Percentiles rank a stretch among this genome's conserved stretches.
phyloP scores from a whole-genome alignment of 2,888 invertebrate species.

The Alentia gelatinosa region DNA sequence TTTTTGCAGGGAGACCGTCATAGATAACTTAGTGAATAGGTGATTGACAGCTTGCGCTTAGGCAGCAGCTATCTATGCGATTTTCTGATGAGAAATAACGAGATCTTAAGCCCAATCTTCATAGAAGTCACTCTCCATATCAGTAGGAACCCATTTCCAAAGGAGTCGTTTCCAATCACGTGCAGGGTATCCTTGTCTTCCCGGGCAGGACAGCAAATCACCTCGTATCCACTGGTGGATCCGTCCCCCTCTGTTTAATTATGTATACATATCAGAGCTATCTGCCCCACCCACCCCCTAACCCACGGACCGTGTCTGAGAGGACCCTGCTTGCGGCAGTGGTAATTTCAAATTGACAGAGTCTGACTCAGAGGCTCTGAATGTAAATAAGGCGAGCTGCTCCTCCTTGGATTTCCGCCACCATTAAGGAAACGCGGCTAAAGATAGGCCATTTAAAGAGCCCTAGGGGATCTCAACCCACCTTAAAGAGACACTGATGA shows the following conservation, averaged over 20 bases:
- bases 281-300: no score
- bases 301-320: background rate
- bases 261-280: background rate
- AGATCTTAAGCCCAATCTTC: no score
- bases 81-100: no score
- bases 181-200: no score
- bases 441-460: conserved; percentile 13
- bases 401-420: background rate
- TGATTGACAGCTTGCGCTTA: no score
- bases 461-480: background rate
- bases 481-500: background rate
- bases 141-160: no score
- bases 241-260: background rate
- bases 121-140: no score
- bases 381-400: background rate
- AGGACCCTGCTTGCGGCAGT: background rate
- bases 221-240: no score
- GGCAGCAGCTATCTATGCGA: no score
- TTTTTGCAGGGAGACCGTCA: background rate
- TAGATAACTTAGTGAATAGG: background rate
- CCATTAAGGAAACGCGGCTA: conserved; percentile 3
- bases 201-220: no score
- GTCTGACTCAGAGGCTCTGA: background rate
- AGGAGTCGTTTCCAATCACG: no score
- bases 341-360: background rate